Evolutionary conservation across 2,888 invertebrate genomes (phyloP).

Genomic region (Julus scanicus): DNA sequence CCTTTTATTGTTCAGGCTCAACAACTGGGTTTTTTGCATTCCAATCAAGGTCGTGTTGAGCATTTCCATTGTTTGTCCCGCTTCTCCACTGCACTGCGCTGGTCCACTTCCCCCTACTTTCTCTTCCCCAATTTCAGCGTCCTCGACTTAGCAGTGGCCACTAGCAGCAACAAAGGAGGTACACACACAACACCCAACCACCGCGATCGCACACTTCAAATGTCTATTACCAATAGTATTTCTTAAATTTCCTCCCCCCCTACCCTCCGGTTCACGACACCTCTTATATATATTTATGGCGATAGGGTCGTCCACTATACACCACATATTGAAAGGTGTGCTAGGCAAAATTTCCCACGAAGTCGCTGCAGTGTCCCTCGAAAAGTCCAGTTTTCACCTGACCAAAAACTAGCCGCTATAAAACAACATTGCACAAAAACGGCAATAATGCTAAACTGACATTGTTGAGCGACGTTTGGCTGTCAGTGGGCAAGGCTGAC

Average conservation of each 20-base stretch:
- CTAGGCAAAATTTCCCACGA: neutral
- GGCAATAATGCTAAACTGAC: neutral
- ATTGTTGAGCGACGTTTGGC: conserved; percentile 7
- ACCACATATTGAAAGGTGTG: neutral
- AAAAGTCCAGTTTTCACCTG: neutral
- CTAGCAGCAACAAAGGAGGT: neutral
- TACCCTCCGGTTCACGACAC: neutral
- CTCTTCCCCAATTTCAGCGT: conserved; percentile 36
- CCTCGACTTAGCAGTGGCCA: conserved; percentile 13
- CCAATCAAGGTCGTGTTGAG: conserved; percentile 30
- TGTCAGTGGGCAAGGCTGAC: conserved; percentile 34
- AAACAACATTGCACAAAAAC: neutral
- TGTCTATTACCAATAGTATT: neutral
- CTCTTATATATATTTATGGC: neutral
- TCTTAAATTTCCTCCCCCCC: neutral
- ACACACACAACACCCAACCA: neutral
- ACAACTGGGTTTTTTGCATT: conserved; percentile 42
- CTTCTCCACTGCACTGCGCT: conserved; percentile 42
- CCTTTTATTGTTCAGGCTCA: conserved; percentile 39
- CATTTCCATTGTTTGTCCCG: conserved; percentile 30
- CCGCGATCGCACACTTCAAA: neutral
- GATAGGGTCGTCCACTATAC: neutral
- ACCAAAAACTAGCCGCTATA: neutral
- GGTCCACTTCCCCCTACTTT: conserved; percentile 42
- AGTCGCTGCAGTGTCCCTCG: neutral